These are phyloP conservation scores for Tympanoctomys barrerae DNA, from an alignment of 2,797 vertebrate genomes.

Conservation along the genomic window DNA sequence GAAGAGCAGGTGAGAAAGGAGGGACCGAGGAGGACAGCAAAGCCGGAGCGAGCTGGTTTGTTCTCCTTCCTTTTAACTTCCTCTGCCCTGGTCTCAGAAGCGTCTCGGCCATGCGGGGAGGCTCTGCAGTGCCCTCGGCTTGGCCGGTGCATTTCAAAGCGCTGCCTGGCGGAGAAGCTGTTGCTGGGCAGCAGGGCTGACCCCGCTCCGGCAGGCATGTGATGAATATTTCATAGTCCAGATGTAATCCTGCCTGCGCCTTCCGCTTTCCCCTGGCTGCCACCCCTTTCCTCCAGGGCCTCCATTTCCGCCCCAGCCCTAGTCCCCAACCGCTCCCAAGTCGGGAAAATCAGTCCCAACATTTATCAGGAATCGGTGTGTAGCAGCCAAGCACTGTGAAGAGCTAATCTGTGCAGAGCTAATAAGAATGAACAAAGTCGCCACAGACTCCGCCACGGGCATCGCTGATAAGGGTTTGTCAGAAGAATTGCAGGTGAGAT, in stretches of 20 bases:
- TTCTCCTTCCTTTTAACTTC: constrained; percentile 70
- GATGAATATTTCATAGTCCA: constrained; percentile 85
- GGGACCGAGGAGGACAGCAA: constrained; percentile 4
- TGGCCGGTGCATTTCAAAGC: constrained; percentile 60
- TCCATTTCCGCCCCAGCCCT: not conserved
- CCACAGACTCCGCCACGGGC: constrained; percentile 80
- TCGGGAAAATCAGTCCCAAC: constrained; percentile 85
- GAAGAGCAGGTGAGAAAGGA: not conserved
- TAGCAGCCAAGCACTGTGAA: constrained; percentile 79
- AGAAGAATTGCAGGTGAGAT: constrained; percentile 81
- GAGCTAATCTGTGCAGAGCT: constrained; percentile 85
- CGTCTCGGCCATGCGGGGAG: not conserved
- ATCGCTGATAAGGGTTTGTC: constrained; percentile 83
- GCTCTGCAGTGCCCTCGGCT: not conserved
- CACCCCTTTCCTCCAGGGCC: constrained; percentile 2
- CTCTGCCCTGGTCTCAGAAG: constrained; percentile 63
- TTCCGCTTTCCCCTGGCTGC: constrained; percentile 22
- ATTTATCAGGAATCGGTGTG: constrained; percentile 84
- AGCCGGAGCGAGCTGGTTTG: not conserved
- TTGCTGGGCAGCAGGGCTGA: constrained; percentile 24
- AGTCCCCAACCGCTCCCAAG: constrained; percentile 63
- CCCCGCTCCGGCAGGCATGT: constrained; percentile 24
- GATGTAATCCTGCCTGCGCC: constrained; percentile 71
- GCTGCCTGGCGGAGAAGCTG: constrained; percentile 1
- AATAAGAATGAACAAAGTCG: constrained; percentile 81